Evolutionary conservation across 2,888 invertebrate species (phyloP).

Genomic region (Drosophila gaucha): DNA sequence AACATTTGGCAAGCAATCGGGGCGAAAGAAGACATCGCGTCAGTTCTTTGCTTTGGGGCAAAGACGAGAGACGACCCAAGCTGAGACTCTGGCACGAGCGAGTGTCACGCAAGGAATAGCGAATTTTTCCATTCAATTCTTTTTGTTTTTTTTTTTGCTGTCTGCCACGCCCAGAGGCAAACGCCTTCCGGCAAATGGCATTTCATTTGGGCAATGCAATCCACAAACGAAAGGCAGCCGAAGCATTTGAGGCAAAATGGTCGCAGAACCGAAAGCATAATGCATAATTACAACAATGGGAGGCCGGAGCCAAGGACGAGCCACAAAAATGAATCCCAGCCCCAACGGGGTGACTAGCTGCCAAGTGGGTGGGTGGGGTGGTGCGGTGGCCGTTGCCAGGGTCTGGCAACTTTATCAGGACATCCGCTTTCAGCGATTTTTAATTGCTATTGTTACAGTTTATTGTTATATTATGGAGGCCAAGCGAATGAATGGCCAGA

Average conservation of each 20-base stretch:
- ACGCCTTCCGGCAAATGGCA: conserved; percentile 24
- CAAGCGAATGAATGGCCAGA: conserved; percentile 73
- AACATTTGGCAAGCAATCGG: conserved; percentile 41
- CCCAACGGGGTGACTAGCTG: conserved; percentile 41
- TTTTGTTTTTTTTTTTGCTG: not conserved
- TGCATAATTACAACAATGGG: conserved; percentile 75
- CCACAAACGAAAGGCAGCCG: conserved; percentile 34
- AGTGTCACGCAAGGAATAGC: conserved; percentile 13
- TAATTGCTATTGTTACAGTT: conserved; percentile 79
- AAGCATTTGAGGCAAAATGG: conserved; percentile 41
- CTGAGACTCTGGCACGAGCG: not conserved
- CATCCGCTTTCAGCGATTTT: conserved; percentile 80
- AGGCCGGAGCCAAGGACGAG: conserved; percentile 59
- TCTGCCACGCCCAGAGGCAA: conserved; percentile 5
- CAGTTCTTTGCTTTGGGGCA: too few species aligned
- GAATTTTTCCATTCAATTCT: conserved; percentile 7
- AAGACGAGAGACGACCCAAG: not conserved
- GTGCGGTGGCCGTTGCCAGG: conserved; percentile 31
- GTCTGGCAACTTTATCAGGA: conserved; percentile 76
- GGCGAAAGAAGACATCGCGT: conserved; percentile 19
- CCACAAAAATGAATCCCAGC: conserved; percentile 46
- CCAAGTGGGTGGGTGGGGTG: conserved; percentile 13
- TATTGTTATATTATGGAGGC: conserved; percentile 77
- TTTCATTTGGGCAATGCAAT: conserved; percentile 48
- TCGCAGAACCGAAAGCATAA: conserved; percentile 57